phyloP scores from a whole-genome alignment of 2,113 vertebrate species.

The Symphodus melops region DNA sequence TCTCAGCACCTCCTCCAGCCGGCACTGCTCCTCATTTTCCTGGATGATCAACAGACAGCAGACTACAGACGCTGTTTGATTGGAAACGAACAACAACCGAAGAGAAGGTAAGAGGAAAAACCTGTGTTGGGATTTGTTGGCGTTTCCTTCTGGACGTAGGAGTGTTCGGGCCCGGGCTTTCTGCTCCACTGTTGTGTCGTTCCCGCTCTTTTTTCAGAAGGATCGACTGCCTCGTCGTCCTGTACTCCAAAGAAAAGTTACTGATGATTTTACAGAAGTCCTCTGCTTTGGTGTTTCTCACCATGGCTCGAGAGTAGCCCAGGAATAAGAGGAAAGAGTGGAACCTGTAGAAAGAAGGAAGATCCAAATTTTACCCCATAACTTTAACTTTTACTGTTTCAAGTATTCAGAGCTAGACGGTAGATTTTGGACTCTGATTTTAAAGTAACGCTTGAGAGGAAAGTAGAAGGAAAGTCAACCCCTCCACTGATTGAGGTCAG shows the following conservation, averaged over 20 bases:
- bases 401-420: not conserved
- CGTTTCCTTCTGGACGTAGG: constrained; percentile 40
- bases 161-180: constrained; percentile 15
- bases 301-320: constrained; percentile 79
- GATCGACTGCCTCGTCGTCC: constrained; percentile 67
- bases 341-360: constrained; percentile 69
- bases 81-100: not conserved
- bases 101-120: not conserved
- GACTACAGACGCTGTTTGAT: no score
- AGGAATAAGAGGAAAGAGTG: constrained; percentile 85
- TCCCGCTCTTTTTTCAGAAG: constrained; percentile 76
- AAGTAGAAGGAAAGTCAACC: no score
- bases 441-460: no score
- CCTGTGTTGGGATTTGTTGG: constrained; percentile 34
- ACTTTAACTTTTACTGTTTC: not conserved
- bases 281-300: constrained; percentile 73
- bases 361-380: not conserved
- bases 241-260: constrained; percentile 85
- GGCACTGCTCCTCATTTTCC: constrained; percentile 72
- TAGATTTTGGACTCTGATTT: not conserved
- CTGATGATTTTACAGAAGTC: constrained; percentile 84
- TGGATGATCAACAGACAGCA: constrained; percentile 12
- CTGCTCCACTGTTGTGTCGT: constrained; percentile 32
- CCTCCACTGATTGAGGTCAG: no score
- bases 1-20: constrained; percentile 78